Base-by-base conservation (phyloP, 2,113 vertebrate species). In the Raphicerus campestris region DNA sequence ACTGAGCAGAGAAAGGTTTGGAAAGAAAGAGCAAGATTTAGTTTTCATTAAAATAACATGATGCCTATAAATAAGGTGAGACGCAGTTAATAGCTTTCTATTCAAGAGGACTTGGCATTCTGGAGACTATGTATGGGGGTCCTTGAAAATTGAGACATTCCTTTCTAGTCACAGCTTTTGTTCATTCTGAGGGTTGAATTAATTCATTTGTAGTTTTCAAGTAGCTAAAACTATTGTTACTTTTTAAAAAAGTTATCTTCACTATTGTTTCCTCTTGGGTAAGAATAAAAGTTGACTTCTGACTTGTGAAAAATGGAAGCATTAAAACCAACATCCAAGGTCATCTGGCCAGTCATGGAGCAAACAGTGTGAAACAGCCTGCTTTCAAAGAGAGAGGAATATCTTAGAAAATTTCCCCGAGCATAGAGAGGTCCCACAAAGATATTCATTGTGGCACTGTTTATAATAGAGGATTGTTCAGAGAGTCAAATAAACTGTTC, bases 111-210 rank as follows among this genome's bases (percentile, higher is more conserved):
- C 10, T 39, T n/a, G 77, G 8, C 39, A 6, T 49, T 14, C 4
- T 1, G 1, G 85, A 58, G 51, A 13, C 13, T 16, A 3, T 1
- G 26, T 39, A 0, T 0, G 1, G 19, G 49, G 47, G 30, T 10
- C 81, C 39, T 22, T 7, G 87, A 60, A 45, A 30, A 39, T 1
- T 22, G 28, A 15, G 7, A 55, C 22, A 0, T 51, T 42, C 47
- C 53, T n/a, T 58, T 45, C 47, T 53, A 19, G 45, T 55, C 87
- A 22, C 30, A 4, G 8, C 56, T 35, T 87, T 81, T 51, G 2
- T 39, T 11, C 45, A 2, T 16, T 45, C 55, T 7, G 63, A 81
- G 82, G 49, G 35, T 7, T 28, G 55, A 45, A 13, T 61, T 24
- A 3, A 7, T 17, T 19, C 28, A 2, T 91, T n/a, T 51, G 35